A percentile compares a stretch with the other conserved stretches of the same genome.
Evolutionary conservation across 2,888 invertebrate species (phyloP).

Genomic region (Agonopterix subpropinquella): DNA sequence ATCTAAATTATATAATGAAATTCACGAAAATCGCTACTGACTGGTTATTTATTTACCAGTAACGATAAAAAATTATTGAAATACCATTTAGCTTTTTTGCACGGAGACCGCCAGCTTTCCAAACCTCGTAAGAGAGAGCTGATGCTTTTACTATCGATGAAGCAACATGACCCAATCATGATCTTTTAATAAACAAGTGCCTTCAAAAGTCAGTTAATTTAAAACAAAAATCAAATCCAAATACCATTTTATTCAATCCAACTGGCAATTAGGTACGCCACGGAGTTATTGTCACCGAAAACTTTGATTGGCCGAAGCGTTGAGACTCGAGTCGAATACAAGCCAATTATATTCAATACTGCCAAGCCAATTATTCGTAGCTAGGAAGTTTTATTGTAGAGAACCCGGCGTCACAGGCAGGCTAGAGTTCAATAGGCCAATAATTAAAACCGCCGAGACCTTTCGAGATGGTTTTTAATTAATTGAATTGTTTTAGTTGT

Average conservation of each 20-base stretch:
- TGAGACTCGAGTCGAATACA: constrained; percentile 37
- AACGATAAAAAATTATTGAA: too few species aligned
- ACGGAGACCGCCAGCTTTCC: too few species aligned
- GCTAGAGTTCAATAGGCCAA: constrained; percentile 54
- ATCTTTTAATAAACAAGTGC: too few species aligned
- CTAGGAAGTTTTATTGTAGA: constrained; percentile 60
- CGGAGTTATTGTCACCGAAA: constrained; percentile 50
- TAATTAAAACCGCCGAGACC: constrained; percentile 59
- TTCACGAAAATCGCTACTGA: too few species aligned
- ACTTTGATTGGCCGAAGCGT: constrained; percentile 59
- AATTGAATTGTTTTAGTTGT: constrained; percentile 19
- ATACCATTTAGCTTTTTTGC: too few species aligned
- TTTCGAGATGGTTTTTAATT: constrained; percentile 19
- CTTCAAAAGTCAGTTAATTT: too few species aligned
- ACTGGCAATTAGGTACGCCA: constrained; percentile 56
- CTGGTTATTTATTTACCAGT: too few species aligned
- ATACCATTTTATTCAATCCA: constrained; percentile 27
- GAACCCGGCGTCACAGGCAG: constrained; percentile 59
- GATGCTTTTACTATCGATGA: too few species aligned
- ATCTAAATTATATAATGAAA: too few species aligned
- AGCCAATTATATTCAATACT: constrained; percentile 66
- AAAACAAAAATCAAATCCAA: background rate
- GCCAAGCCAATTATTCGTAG: constrained; percentile 53
- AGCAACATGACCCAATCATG: too few species aligned
- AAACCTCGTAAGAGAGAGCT: too few species aligned